These are phyloP conservation scores for Drosophila bocki DNA, from an alignment of 1,140 invertebrate genomes.

Conservation along the genomic window DNA sequence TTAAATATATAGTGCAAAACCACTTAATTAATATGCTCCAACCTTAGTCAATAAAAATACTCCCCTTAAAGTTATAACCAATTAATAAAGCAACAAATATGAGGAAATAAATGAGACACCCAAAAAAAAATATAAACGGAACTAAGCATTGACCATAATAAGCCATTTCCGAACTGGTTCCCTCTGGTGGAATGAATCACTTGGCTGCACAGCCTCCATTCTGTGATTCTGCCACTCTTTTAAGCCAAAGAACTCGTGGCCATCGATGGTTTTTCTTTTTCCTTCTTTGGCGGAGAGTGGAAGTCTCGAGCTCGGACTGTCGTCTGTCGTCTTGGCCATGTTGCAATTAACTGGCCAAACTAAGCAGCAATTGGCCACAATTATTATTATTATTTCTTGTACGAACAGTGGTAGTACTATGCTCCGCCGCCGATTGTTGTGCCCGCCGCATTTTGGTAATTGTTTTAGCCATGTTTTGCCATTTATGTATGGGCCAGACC, in stretches of 20 bases:
- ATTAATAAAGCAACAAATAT: constrained; percentile 6
- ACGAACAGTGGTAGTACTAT: constrained; percentile 41
- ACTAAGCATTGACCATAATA: constrained; percentile 6
- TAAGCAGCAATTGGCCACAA: constrained; percentile 82
- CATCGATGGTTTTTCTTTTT: constrained; percentile 19
- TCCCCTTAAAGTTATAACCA: not conserved
- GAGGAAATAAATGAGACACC: constrained; percentile 8
- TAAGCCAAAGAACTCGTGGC: constrained; percentile 42
- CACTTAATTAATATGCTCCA: constrained; percentile 4
- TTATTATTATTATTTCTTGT: constrained; percentile 81
- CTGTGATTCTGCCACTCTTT: constrained; percentile 12
- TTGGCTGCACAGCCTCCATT: constrained; percentile 20
- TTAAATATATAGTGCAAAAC: not conserved
- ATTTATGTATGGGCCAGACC: constrained; percentile 63
- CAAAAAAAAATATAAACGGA: constrained; percentile 24
- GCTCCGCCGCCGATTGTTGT: constrained; percentile 33
- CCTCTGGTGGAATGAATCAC: constrained; percentile 27
- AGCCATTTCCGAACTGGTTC: constrained; percentile 33
- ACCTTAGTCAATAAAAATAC: not conserved
- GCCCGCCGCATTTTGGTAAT: constrained; percentile 67
- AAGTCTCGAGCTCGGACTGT: constrained; percentile 26
- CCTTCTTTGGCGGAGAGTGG: constrained; percentile 15
- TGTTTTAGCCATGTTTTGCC: constrained; percentile 81
- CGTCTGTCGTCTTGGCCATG: constrained; percentile 60
- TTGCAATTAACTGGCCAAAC: constrained; percentile 81